Conservation (phyloP, 2,113 vertebrate genomes). For the Cynocephalus volans region DNA sequence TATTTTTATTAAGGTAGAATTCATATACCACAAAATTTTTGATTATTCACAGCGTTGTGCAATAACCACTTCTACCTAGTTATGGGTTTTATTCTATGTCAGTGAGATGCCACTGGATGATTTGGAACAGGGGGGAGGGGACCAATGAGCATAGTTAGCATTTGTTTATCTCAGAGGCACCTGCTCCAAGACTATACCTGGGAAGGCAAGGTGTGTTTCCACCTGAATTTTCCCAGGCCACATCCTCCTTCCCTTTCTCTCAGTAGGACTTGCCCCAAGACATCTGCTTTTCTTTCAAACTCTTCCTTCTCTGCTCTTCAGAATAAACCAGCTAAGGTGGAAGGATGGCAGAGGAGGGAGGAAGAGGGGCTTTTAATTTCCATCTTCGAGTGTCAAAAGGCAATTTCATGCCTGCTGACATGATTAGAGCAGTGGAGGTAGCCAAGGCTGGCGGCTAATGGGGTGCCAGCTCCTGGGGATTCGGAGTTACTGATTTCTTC, state of each 20-base stretch:
- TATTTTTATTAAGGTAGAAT: neutral
- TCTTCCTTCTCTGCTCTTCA: neutral
- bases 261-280: neutral
- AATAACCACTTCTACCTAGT: rapidly evolving
- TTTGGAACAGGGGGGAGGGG: no score
- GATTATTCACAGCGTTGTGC: neutral
- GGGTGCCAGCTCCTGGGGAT: neutral
- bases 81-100: neutral
- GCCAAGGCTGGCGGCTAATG: slow-evolving; percentile 11
- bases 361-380: slow-evolving; percentile 23
- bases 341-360: neutral
- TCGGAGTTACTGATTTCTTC: neutral
- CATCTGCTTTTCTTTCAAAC: neutral
- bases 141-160: neutral
- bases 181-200: neutral
- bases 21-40: neutral
- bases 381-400: slow-evolving; percentile 60
- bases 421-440: slow-evolving; percentile 28
- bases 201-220: neutral
- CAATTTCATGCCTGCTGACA: slow-evolving; percentile 63
- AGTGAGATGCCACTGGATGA: neutral
- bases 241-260: neutral
- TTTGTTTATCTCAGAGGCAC: neutral
- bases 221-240: neutral
- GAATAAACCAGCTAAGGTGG: neutral